Base-by-base conservation (phyloP, 1,140 invertebrate species). In the Hycleus cichorii region DNA sequence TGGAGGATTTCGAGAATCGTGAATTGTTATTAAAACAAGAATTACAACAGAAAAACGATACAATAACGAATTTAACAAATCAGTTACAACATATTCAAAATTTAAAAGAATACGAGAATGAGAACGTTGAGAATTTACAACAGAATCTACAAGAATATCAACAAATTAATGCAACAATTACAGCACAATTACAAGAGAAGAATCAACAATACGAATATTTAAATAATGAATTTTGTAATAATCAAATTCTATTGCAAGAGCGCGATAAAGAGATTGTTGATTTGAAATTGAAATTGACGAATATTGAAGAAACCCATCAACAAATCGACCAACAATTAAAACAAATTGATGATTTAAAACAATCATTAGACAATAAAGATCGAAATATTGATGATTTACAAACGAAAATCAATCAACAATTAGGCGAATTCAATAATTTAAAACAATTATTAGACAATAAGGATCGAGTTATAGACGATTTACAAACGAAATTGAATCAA, bases 241-340 rank as follows among this genome's bases (percentile, higher is more conserved):
- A 18, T 18, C 18, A 18, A 18, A 18, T 18, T 18, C 18, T 18
- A 18, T 18, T 67, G 4, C 40, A 62, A 4, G 47, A 64, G 38
- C 61, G 60, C 44, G 59, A 68, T 53, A 58, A 49, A 45, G 65
- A 68, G 44, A 62, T 62, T 32, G 45, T 18, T 18, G 18, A 18
- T 18, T 18, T 18, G 18, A 57, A 59, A 39, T 27, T 67, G n/a
- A 54, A 60, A 27, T 57, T 60, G 40, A 63, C 47, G 12, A 32
- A 32, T 46, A 18, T 64, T 5, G 18, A 42, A 5, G 60, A 66
- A 12, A 47, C 55, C 6, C 58, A 69, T 47, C 62, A 50, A 8
- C 65, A 65, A 53, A 67, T 69, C 5, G 10, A 54, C 11, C 24
- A 59, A 24, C 27, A 54, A 49, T 10, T 26, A 44, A 3, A 38